Conservation (phyloP, 2,888 invertebrate species). For the Drosophila subquinaria region DNA sequence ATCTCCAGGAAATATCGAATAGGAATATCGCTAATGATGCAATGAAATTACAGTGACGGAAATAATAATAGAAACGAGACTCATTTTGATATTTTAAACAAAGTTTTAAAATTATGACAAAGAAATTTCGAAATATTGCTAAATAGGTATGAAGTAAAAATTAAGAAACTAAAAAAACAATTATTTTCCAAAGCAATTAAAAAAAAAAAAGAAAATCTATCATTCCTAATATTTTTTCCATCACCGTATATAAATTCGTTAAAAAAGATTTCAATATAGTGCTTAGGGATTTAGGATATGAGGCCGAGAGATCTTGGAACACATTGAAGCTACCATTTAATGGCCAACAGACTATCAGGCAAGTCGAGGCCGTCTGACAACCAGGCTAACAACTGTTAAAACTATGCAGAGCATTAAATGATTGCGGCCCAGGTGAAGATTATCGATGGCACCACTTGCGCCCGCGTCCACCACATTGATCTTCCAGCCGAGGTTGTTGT, state of each 20-base stretch:
- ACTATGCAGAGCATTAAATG: conserved; percentile 65
- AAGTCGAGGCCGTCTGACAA: conserved; percentile 67
- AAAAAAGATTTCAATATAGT: conserved; percentile 38
- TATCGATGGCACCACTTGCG: conserved; percentile 40
- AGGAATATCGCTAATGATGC: neutral
- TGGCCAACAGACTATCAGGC: conserved; percentile 82
- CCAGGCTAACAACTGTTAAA: conserved; percentile 81
- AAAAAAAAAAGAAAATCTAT: no score
- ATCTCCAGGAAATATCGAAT: conserved; percentile 21
- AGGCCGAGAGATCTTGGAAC: conserved; percentile 26
- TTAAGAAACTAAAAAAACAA: no score
- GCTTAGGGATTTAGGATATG: conserved; percentile 52
- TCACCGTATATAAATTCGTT: conserved; percentile 61
- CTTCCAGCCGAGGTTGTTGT: conserved; percentile 96
- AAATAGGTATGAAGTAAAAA: no score
- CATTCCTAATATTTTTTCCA: no score
- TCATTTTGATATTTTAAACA: no score
- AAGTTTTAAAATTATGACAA: no score
- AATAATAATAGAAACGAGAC: no score
- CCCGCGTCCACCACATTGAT: conserved; percentile 90
- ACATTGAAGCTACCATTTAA: conserved; percentile 14
- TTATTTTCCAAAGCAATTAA: no score
- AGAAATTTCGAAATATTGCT: no score
- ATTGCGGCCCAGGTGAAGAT: conserved; percentile 36
- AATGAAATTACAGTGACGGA: conserved; percentile 37